phyloP scores from a whole-genome alignment of 2,888 invertebrate species.

The Girardia tigrina region DNA sequence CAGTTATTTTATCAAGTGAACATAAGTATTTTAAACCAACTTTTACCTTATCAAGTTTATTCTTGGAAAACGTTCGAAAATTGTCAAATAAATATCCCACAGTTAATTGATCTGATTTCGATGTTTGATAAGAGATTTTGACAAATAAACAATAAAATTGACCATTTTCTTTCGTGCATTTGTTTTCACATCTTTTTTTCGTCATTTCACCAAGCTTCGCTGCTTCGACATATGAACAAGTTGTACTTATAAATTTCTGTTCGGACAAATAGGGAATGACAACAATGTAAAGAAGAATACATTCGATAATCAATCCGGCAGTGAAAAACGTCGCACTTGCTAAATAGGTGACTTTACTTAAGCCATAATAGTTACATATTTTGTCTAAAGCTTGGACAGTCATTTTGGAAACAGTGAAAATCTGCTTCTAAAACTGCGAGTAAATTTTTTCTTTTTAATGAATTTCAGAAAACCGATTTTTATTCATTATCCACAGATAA shows the following conservation, averaged over 20 bases:
- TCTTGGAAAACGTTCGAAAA: constrained; percentile 16
- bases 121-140: neutral
- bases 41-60: constrained; percentile 16
- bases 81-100: constrained; percentile 12
- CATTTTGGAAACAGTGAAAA: neutral
- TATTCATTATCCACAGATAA: neutral
- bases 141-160: neutral
- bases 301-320: constrained; percentile 24
- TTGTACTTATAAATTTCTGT: neutral
- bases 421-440: neutral
- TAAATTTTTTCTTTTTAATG: neutral
- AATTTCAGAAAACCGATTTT: neutral
- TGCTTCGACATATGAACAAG: neutral
- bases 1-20: too few relatives aligned
- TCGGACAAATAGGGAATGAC: constrained; percentile 4
- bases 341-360: neutral
- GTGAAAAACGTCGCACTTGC: constrained; percentile 6
- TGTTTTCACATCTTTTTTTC: neutral
- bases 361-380: constrained; percentile 24
- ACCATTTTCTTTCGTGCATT: constrained; percentile 2
- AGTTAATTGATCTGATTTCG: neutral
- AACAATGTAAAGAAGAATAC: constrained; percentile 24
- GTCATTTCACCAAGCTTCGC: neutral
- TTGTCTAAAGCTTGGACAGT: neutral
- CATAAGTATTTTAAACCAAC: too few relatives aligned